These are phyloP conservation scores for Eugnorisma glareosa DNA, from an alignment of 2,888 invertebrate species.

Conservation along the genomic window DNA sequence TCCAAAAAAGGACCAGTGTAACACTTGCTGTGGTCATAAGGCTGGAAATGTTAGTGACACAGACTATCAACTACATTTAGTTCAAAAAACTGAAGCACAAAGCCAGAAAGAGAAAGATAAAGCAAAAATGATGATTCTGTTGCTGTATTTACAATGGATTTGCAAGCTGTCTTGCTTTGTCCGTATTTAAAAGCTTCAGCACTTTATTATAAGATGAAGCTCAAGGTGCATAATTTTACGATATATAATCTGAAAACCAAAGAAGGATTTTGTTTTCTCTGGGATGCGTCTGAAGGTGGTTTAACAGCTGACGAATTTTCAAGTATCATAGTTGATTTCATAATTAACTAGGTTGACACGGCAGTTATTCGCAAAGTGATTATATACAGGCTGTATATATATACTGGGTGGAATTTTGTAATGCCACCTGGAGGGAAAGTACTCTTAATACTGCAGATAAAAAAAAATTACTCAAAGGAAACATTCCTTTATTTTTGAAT, in stretches of 20 bases:
- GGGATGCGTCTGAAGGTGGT: slow-evolving; percentile 48
- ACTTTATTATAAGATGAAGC: slow-evolving; percentile 45
- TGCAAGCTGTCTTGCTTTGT: slow-evolving; percentile 46
- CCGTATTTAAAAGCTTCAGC: slow-evolving; percentile 44
- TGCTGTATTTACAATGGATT: slow-evolving; percentile 40
- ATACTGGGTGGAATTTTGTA: too few relatives aligned
- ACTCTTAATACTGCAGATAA: too few relatives aligned
- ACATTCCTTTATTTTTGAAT: too few relatives aligned
- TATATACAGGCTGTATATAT: too few relatives aligned
- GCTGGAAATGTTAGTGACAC: slow-evolving; percentile 43
- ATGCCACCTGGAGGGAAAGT: too few relatives aligned
- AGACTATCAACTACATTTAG: slow-evolving; percentile 26
- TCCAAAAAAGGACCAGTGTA: slow-evolving; percentile 35
- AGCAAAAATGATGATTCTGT: slow-evolving; percentile 14
- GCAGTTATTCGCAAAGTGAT: slow-evolving; percentile 44
- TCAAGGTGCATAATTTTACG: slow-evolving; percentile 45
- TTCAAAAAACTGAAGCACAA: slow-evolving; percentile 16
- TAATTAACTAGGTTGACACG: slow-evolving; percentile 43
- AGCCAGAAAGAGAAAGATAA: slow-evolving; percentile 19
- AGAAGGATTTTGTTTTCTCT: slow-evolving; percentile 43
- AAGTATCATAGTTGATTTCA: slow-evolving; percentile 44
- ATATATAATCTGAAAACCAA: slow-evolving; percentile 44
- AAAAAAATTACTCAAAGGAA: too few relatives aligned
- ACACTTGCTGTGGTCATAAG: slow-evolving; percentile 42
- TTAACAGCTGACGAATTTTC: slow-evolving; percentile 49